phyloP scores from a whole-genome alignment of 2,888 invertebrate genomes.

The Cylindroiulus punctatus region DNA sequence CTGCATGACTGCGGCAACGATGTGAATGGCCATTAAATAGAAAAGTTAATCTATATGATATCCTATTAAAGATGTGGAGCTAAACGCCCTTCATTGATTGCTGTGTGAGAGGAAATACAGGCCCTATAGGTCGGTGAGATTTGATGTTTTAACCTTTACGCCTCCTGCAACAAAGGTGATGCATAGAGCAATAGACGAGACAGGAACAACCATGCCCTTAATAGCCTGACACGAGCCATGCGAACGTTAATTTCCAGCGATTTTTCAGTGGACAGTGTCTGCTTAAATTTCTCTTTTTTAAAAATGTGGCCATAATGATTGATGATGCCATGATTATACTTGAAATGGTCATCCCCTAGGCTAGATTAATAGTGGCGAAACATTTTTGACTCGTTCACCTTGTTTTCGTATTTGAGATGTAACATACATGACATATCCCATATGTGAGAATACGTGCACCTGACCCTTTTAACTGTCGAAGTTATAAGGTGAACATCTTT shows the following conservation, averaged over 20 bases:
- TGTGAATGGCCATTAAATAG: conserved; percentile 49
- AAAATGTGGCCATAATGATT: too few species aligned
- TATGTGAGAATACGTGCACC: too few species aligned
- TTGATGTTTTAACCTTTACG: conserved; percentile 1
- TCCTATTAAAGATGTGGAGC: conserved; percentile 38
- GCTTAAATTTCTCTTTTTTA: not conserved
- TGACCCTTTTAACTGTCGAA: too few species aligned
- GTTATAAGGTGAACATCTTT: not conserved
- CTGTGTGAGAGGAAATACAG: not conserved
- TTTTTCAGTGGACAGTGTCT: not conserved
- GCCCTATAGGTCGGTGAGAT: conserved; percentile 7
- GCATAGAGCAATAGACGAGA: not conserved
- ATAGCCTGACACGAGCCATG: not conserved
- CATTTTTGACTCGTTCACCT: too few species aligned
- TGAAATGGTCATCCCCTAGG: too few species aligned
- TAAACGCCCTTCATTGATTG: conserved; percentile 37
- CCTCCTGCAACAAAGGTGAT: not conserved
- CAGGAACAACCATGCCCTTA: not conserved
- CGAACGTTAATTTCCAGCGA: not conserved
- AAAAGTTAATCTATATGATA: conserved; percentile 37
- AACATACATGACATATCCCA: too few species aligned
- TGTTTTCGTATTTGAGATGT: too few species aligned
- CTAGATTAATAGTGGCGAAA: too few species aligned
- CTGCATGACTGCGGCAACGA: conserved; percentile 29
- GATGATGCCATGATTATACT: too few species aligned